Conservation (phyloP, 2,888 invertebrate species). For the Argynnis bischoffii region DNA sequence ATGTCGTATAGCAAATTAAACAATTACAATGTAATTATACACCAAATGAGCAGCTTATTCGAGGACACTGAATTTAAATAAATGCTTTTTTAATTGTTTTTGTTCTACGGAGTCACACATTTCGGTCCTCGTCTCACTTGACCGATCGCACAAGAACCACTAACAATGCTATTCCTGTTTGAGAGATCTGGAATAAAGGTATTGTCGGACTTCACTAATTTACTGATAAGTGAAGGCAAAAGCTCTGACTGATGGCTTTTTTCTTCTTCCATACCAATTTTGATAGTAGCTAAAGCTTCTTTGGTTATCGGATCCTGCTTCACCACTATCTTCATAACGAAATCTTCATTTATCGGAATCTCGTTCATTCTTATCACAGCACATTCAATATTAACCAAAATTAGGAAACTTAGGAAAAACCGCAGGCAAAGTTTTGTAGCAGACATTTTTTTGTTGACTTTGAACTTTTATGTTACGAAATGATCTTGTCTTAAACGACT, state of each 20-base stretch:
- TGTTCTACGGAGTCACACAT: slow-evolving; percentile 10
- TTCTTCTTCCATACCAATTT: slow-evolving; percentile 22
- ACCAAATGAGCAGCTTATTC: no score
- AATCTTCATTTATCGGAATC: slow-evolving; percentile 28
- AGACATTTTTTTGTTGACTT: slow-evolving; percentile 23
- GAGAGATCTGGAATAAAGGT: slow-evolving; percentile 24
- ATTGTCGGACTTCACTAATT: slow-evolving; percentile 11
- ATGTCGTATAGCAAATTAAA: no score
- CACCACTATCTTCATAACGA: slow-evolving; percentile 32
- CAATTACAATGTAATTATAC: no score
- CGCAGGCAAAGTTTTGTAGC: slow-evolving; percentile 2
- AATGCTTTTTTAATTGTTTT: no score
- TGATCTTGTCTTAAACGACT: slow-evolving; percentile 16
- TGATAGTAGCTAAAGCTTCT: slow-evolving; percentile 25
- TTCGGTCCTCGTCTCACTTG: slow-evolving; percentile 26
- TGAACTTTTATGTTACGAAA: background rate
- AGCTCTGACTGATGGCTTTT: background rate
- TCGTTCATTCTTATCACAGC: slow-evolving; percentile 37
- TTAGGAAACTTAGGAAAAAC: slow-evolving; percentile 6
- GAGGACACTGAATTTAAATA: no score
- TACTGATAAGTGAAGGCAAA: slow-evolving; percentile 15
- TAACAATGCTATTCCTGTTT: slow-evolving; percentile 20
- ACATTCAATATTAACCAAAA: slow-evolving; percentile 26
- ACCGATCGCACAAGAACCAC: slow-evolving; percentile 24
- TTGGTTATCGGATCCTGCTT: slow-evolving; percentile 27